Base-by-base conservation (phyloP, 1,140 invertebrate genomes). In the Scylla paramamosain region DNA sequence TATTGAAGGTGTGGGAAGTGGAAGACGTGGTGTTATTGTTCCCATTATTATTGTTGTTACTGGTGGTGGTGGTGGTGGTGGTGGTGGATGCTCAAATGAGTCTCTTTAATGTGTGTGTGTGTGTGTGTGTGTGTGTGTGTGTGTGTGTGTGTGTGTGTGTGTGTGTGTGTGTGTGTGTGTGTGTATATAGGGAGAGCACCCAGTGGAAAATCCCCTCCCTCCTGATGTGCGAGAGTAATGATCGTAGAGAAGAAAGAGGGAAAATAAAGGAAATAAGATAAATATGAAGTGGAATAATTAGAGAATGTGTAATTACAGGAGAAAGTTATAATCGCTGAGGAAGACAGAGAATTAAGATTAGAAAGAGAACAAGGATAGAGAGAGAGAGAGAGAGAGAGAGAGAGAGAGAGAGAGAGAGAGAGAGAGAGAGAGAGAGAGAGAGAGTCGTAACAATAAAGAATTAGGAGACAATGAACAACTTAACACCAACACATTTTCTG, bases 91-190 rank as follows among this genome's bases (percentile, higher is more conserved):
- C 52, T 59, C 10, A 20, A 77, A 77, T 77, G 67, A 77, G 1
- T n/a, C 67, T 77, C 67, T 20, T 77, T 77, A 77, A 77, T 20
- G 67, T 77, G 20, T 25, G n/a, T 77, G 67, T 25, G n/a, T 25
- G 2, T 77, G 20, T n/a, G 67, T 25, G n/a, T 77, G 8, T 77
- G 67, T n/a, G 67, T 77, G 67, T 77, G 67, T 77, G 67, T 77
- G 67, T 77, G 67, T 77, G 67, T 77, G 67, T 77, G 67, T 77
- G 67, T 77, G 67, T 77, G 67, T 77, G n/a, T n/a, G 67, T 77
- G 67, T 77, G 67, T 77, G 67, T 77, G 67, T 77, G 67, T 77
- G 67, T 77, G 67, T 77, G 67, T 77, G 67, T 77, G 67, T 77
- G 67, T 77, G 67, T 77, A 20, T n/a, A 1, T 77, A 77, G 67